These are phyloP conservation scores for Malacosoma neustria DNA, from an alignment of 2,888 invertebrate genomes.

Conservation along the genomic window DNA sequence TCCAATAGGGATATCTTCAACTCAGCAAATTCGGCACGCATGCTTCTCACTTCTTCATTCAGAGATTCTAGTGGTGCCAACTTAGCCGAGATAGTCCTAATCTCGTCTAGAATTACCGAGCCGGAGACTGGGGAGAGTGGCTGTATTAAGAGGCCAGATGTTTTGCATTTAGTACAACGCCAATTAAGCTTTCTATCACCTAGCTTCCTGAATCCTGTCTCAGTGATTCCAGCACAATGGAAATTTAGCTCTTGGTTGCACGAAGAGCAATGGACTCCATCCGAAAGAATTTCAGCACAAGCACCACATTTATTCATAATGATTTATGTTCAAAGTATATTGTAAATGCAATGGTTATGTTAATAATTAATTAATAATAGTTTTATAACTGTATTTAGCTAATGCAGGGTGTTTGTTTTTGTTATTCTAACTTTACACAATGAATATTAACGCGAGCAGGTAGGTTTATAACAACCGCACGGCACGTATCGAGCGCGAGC, in stretches of 20 bases:
- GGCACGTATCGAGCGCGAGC: no score
- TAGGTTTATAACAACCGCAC: no score
- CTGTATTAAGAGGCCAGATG: background rate
- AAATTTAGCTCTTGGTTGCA: background rate
- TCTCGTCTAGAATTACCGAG: no score
- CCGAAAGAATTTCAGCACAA: background rate
- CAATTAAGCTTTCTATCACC: constrained; percentile 1
- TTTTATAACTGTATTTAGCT: no score
- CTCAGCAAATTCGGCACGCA: background rate
- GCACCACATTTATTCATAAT: no score
- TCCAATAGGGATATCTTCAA: background rate
- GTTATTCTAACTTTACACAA: no score
- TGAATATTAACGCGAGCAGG: no score
- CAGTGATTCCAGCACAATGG: background rate
- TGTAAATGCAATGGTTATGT: no score
- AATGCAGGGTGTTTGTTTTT: no score
- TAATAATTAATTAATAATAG: no score
- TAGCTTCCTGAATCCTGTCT: background rate
- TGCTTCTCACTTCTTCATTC: background rate
- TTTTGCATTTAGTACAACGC: background rate
- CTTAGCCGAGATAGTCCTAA: background rate
- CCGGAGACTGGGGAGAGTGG: background rate
- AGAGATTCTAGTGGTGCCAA: background rate
- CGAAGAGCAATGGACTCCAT: background rate
- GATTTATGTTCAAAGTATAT: no score